Base-by-base conservation (phyloP, 2,113 vertebrate genomes). In the Python bivittatus region DNA sequence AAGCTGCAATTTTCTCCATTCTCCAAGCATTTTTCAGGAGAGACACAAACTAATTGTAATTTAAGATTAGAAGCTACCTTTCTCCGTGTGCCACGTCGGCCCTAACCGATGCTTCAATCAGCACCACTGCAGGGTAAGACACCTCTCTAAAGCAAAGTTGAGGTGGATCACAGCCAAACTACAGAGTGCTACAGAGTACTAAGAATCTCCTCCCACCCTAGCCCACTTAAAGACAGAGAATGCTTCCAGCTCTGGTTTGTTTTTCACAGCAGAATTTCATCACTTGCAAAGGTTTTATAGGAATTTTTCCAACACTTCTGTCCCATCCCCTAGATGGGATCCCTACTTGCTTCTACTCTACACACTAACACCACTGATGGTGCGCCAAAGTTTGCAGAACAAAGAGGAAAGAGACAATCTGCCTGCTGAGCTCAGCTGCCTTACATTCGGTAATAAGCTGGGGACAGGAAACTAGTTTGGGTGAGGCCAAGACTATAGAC, bases 31-130 rank as follows among this genome's bases (percentile, higher is more conserved):
- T 68, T 89, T 93, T 57, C 48, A 84, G 86, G 29, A 85, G 53
- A 84, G 92, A 57, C 57, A 11, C 58, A 86, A 58, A 48, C 86
- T 89, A 89, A 93, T 91, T 91, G 91, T 85, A 79, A 91, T 93
- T 68, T 68, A 88, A 58, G 27, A 91, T 84, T 48, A 68, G 29
- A 85, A 60, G n/a, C 25, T 64, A 58, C 38, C 56, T 90, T 79
- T 79, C 53, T 90, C 42, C 6, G 22, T 27, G 11, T 5, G 61
- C 33, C 83, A 38, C 17, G n/a, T 52, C 58, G 68, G 68, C 64
- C 48, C 6, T 15, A 5, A 33, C 64, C 12, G 13, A 68, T n/a
- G 13, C 5, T 13, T n/a, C 5, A 2, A 13, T 33, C n/a, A 17
- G 64, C 29, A 33, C 33, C 64, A 5, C n/a, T 15, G 1, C 13